A percentile compares a stretch with the other conserved stretches of the same genome.
phyloP scores from a whole-genome alignment of 2,113 vertebrate genomes.

The Hippolais icterina region DNA sequence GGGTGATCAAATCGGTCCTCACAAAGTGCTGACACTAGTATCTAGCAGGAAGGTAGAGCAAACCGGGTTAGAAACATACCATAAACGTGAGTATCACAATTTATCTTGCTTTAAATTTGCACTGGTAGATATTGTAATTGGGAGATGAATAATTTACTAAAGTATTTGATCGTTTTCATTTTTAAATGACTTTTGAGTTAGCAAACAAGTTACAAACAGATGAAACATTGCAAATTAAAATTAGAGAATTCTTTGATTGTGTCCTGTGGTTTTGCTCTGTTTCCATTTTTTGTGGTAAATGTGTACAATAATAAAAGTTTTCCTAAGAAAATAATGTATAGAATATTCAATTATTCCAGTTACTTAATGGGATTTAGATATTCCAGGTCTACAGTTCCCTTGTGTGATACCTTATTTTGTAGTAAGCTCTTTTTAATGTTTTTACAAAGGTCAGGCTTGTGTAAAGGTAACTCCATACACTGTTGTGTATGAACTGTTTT shows the following conservation, averaged over 20 bases:
- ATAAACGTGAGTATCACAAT: conserved; percentile 21
- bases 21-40: neutral
- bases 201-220: neutral
- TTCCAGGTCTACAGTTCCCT: neutral
- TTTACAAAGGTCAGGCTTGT: neutral
- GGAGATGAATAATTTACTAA: neutral
- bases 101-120: neutral
- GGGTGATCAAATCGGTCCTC: neutral
- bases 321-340: neutral
- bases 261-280: neutral
- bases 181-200: neutral
- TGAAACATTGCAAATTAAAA: neutral
- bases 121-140: neutral
- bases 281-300: neutral
- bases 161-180: neutral
- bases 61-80: neutral
- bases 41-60: neutral
- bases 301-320: neutral
- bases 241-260: neutral
- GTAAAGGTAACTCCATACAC: neutral
- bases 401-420: neutral
- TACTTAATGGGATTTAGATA: neutral
- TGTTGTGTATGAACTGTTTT: neutral
- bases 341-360: neutral
- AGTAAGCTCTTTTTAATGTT: neutral